Evolutionary conservation across 2,113 vertebrate species (phyloP).

Genomic region (Rhabdomys dilectus): DNA sequence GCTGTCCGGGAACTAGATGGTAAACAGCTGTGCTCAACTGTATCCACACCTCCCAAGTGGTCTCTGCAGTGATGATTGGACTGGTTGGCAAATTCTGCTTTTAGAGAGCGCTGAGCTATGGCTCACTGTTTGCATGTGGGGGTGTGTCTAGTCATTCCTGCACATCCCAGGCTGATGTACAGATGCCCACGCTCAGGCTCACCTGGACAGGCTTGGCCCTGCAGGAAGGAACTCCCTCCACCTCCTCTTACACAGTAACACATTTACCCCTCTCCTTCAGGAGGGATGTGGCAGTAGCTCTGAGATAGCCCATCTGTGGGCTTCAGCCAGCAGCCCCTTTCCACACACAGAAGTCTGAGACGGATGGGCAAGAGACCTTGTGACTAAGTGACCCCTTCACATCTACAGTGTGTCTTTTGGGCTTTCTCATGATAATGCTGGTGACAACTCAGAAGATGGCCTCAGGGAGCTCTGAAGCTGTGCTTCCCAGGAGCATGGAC

Average conservation of each 20-base stretch:
- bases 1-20: background rate
- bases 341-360: background rate
- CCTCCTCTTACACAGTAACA: no score
- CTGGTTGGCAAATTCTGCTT: background rate
- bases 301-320: background rate
- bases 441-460: background rate
- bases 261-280: background rate
- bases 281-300: background rate
- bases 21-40: no score
- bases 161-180: background rate
- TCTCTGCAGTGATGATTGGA: no score
- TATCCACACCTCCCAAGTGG: fast-evolving
- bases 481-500: background rate
- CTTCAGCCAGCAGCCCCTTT: background rate
- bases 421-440: no score
- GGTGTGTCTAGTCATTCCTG: background rate
- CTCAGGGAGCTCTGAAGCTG: background rate
- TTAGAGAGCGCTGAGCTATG: fast-evolving
- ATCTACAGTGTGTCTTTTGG: fast-evolving
- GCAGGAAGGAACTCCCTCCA: background rate
- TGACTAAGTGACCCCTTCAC: background rate
- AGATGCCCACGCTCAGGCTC: background rate
- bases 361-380: background rate
- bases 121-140: fast-evolving
- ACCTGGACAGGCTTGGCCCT: background rate